Evolutionary conservation across 2,888 invertebrate genomes (phyloP).

Genomic region (Slavum lentiscoides): DNA sequence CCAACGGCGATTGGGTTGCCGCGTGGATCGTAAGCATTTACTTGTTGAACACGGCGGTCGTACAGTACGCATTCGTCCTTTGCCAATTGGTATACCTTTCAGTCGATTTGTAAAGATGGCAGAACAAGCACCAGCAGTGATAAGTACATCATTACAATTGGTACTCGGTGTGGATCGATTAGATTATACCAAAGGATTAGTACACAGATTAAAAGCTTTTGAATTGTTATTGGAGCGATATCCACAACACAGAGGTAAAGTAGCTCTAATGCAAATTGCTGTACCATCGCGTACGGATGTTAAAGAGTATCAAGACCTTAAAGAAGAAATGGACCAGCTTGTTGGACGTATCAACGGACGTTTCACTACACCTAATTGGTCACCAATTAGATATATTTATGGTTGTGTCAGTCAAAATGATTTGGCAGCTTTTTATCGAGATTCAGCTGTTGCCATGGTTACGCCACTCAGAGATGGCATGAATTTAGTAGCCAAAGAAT

Average conservation of each 20-base stretch:
- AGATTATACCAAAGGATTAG: slow-evolving; percentile 79
- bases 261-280: slow-evolving; percentile 77
- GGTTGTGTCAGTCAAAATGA: slow-evolving; percentile 86
- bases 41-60: slow-evolving; percentile 86
- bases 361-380: slow-evolving; percentile 90
- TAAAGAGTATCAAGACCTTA: slow-evolving; percentile 85
- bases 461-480: slow-evolving; percentile 87
- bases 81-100: slow-evolving; percentile 88
- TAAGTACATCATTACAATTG: slow-evolving; percentile 65
- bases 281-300: slow-evolving; percentile 89
- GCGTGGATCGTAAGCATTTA: slow-evolving; percentile 84
- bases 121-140: slow-evolving; percentile 66
- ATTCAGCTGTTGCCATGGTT: slow-evolving; percentile 83
- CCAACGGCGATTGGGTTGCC: slow-evolving; percentile 81
- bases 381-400: slow-evolving; percentile 86
- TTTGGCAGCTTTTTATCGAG: slow-evolving; percentile 82
- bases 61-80: slow-evolving; percentile 78
- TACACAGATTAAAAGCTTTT: slow-evolving; percentile 71
- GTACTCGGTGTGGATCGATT: slow-evolving; percentile 81
- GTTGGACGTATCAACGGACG: slow-evolving; percentile 86
- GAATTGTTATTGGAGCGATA: slow-evolving; percentile 79
- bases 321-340: slow-evolving; percentile 87
- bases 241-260: slow-evolving; percentile 83
- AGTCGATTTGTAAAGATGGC: slow-evolving; percentile 81
- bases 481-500: slow-evolving; percentile 91